Evolutionary conservation across 2,797 vertebrate species (phyloP), one percentile per base, ranked within the genome.

Genomic region (Merluccius polli): DNA sequence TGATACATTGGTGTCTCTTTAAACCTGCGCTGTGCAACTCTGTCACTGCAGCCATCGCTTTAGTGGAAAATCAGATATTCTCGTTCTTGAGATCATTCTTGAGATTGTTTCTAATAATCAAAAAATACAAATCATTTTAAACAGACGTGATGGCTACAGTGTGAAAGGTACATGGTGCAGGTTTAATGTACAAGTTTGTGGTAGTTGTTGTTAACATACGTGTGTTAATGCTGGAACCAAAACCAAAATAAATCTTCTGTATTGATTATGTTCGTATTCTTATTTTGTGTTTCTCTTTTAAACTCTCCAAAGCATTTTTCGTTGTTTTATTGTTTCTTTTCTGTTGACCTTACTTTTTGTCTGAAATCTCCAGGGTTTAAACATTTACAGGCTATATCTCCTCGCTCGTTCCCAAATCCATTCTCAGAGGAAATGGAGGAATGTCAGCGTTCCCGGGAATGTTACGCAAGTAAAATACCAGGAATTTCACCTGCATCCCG

Each of bases 341-440:
- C 36, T 35, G 33, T 35, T 24, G 4, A 24, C 1, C 52, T 9
- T 59, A 59, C 9, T 65, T 27, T 27, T 12, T 27, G 27, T 24
- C 11, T 27, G 11, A n/a, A 27, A 24, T 65, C 10, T 13, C 10
- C 59, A 65, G 59, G 24, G 27, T 65, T 65, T 65, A 65, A 65
- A 27, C 0, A 24, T 65, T 11, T 27, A 10, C 24, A 27, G 10
- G 24, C 52, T 65, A 11, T 27, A 65, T 65, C 59, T 65, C 7
- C 21, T 59, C 13, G 59, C 3, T 27, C 27, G n/a, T 65, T 3
- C 24, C 59, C 12, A n/a, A 24, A 18, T 21, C 59, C 59, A 0
- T 30, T 74, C 78, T 65, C 59, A 11, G 59, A 65, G 59, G 59
- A 65, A 65, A 65, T 65, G 24, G 24, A 65, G 59, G 59, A 65